Conservation (phyloP, 2,113 vertebrate genomes). For the Cnemophilus loriae region DNA sequence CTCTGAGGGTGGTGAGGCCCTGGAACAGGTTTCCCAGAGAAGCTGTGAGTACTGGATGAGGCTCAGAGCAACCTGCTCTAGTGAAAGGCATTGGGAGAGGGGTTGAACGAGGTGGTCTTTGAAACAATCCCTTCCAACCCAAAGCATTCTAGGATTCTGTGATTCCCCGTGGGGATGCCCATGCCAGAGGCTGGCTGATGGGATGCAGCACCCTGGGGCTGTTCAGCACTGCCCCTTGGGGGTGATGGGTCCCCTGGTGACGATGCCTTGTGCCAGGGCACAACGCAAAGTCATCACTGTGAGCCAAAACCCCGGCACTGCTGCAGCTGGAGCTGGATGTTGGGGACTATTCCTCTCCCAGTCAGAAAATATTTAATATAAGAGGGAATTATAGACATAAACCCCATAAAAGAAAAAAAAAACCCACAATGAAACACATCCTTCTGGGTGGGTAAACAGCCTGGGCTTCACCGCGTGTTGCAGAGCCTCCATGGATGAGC, state of each 20-base stretch:
- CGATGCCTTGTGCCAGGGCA: background rate
- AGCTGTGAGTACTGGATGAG: background rate
- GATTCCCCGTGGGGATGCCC: accelerated
- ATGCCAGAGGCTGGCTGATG: background rate
- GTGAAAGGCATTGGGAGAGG: background rate
- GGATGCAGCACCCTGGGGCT: background rate
- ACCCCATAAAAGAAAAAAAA: background rate
- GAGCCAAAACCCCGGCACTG: background rate
- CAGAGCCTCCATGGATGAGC: background rate
- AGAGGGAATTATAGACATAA: background rate
- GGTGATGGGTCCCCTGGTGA: accelerated
- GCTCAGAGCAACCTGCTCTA: background rate
- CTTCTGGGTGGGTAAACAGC: background rate
- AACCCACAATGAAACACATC: background rate
- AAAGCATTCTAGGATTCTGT: background rate
- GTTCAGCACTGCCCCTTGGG: background rate
- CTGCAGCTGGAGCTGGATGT: background rate
- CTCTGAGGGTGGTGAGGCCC: background rate
- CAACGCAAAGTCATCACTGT: accelerated
- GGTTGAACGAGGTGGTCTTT: background rate
- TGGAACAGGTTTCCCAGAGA: background rate
- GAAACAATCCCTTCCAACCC: background rate
- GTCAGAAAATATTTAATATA: background rate
- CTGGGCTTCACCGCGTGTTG: accelerated
- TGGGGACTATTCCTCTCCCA: background rate